Evolutionary conservation across 2,797 vertebrate species (phyloP).

Genomic region (Leucoraja ocellata): DNA sequence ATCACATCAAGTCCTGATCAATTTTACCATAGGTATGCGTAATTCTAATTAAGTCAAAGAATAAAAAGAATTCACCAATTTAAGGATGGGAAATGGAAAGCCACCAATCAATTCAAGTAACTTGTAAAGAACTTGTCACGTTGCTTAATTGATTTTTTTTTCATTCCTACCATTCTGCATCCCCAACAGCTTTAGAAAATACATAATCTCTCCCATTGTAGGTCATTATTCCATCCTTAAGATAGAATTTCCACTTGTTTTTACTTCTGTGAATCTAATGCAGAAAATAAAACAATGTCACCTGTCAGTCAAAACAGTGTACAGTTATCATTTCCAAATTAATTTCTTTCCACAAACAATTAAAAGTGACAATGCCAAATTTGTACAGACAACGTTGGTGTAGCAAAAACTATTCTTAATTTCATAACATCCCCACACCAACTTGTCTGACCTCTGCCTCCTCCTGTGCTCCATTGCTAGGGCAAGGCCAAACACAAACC

Average conservation of each 20-base stretch:
- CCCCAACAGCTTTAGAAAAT: slow-evolving; percentile 89
- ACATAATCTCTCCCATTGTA: slow-evolving; percentile 85
- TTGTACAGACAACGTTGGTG: not conserved
- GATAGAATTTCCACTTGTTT: slow-evolving; percentile 95
- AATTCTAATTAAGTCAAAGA: not conserved
- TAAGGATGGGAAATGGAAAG: not conserved
- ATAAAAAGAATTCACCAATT: not conserved
- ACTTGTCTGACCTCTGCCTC: no score
- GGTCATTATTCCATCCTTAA: slow-evolving; percentile 92
- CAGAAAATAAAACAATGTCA: slow-evolving; percentile 1
- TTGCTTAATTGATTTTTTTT: not conserved
- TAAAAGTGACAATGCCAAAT: not conserved
- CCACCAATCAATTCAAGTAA: slow-evolving; percentile 10
- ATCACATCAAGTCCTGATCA: slow-evolving; percentile 26
- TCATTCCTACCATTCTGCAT: slow-evolving; percentile 84
- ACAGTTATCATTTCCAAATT: not conserved
- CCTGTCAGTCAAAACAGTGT: not conserved
- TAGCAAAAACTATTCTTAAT: not conserved
- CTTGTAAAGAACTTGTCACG: not conserved
- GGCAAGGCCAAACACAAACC: no score
- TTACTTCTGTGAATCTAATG: slow-evolving; percentile 88
- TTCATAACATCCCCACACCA: no score
- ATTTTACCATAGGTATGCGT: not conserved
- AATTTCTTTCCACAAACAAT: not conserved
- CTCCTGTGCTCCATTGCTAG: no score